These are phyloP conservation scores for Leptodactylus fuscus DNA, from an alignment of 2,113 vertebrate genomes.

Conservation along the genomic window DNA sequence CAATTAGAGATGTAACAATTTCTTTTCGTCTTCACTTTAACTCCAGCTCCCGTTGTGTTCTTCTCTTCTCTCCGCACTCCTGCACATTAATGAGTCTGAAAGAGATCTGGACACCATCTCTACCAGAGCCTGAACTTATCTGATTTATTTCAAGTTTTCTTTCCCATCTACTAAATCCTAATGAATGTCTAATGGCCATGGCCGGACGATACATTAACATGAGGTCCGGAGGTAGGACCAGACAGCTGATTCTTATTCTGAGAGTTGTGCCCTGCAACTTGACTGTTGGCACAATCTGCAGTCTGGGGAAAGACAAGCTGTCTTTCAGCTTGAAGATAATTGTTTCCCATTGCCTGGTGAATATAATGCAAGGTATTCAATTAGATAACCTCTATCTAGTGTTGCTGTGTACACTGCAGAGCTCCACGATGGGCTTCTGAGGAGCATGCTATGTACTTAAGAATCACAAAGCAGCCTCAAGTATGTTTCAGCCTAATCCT, in stretches of 20 bases:
- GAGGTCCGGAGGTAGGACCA: not conserved
- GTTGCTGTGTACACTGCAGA: not conserved
- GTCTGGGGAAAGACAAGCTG: slow-evolving; percentile 8
- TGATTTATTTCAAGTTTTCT: slow-evolving; percentile 31
- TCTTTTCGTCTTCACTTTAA: not conserved
- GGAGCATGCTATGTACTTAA: not conserved
- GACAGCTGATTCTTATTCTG: slow-evolving; percentile 5
- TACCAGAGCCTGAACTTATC: not conserved
- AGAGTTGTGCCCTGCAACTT: not conserved
- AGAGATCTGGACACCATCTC: not conserved
- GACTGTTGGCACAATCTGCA: not conserved
- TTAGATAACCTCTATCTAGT: not conserved
- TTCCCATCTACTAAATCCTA: not conserved
- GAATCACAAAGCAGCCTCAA: not conserved
- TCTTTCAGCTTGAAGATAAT: slow-evolving; percentile 27
- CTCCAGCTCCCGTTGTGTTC: not conserved
- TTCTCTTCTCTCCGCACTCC: not conserved
- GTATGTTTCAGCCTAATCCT: not conserved
- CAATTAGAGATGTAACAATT: not conserved
- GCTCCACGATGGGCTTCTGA: not conserved
- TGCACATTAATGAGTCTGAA: not conserved
- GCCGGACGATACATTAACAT: not conserved
- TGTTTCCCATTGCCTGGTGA: slow-evolving; percentile 22
- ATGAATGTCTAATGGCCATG: not conserved
- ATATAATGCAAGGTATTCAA: slow-evolving; percentile 21